Percentiles rank a stretch among this genome's conserved stretches.
phyloP scores from a whole-genome alignment of 2,888 invertebrate genomes.

The Lottia gigantea region DNA sequence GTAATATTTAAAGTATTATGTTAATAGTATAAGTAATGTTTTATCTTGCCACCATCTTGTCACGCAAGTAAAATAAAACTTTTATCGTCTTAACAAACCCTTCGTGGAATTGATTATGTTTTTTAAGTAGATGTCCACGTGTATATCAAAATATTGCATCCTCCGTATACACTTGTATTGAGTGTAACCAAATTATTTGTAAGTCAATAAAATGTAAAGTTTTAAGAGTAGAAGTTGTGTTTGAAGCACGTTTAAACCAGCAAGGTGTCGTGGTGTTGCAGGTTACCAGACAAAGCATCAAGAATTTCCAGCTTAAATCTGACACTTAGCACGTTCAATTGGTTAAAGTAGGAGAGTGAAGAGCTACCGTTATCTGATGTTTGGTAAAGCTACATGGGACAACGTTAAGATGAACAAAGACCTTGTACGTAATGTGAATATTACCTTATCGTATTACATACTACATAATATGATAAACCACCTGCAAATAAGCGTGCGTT shows the following conservation, averaged over 20 bases:
- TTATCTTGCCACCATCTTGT: too few species aligned
- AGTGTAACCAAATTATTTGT: not conserved
- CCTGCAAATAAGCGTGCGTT: conserved; percentile 11
- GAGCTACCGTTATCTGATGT: conserved; percentile 6
- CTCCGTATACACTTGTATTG: too few species aligned
- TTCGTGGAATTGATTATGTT: too few species aligned
- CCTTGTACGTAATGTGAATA: conserved; percentile 9
- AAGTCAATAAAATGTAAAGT: not conserved
- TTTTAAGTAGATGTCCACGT: too few species aligned
- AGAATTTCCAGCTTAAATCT: not conserved
- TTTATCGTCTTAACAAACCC: too few species aligned
- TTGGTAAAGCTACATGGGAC: not conserved
- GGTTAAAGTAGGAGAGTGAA: not conserved
- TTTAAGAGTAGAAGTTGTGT: not conserved
- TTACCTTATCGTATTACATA: conserved; percentile 5
- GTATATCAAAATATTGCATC: too few species aligned
- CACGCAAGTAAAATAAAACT: too few species aligned
- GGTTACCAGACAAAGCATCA: conserved; percentile 4
- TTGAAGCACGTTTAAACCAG: conserved; percentile 5
- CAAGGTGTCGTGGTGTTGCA: not conserved
- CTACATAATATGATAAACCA: conserved; percentile 8
- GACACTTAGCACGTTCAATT: conserved; percentile 4
- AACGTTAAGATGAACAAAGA: not conserved
- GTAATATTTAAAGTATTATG: too few species aligned
- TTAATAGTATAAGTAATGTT: too few species aligned